Evolutionary conservation across 2,113 vertebrate species (phyloP).

Genomic region (Engraulis encrasicolus): DNA sequence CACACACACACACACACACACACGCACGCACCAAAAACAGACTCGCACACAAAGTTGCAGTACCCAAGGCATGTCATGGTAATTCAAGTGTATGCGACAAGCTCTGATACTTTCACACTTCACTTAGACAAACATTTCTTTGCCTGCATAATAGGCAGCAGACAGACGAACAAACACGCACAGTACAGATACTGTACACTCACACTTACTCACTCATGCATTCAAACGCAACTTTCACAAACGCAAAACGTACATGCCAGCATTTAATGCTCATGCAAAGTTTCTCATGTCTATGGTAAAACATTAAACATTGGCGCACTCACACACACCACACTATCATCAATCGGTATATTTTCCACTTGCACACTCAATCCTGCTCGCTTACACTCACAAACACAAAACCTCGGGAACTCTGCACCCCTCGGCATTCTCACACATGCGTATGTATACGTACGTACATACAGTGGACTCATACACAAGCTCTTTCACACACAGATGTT

Average conservation of each 20-base stretch:
- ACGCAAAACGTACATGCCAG: background rate
- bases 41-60: background rate
- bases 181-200: too few species aligned
- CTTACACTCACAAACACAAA: background rate
- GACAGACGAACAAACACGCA: background rate
- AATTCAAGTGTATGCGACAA: background rate
- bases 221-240: background rate
- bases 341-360: background rate
- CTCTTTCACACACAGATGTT: background rate
- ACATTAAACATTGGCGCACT: background rate
- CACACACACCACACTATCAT: background rate
- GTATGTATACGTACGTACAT: too few species aligned
- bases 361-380: background rate
- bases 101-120: background rate
- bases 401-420: slow-evolving; percentile 3
- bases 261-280: background rate
- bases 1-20: background rate
- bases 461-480: background rate
- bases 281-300: too few species aligned
- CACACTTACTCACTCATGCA: background rate
- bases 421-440: background rate
- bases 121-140: background rate
- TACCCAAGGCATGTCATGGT: background rate
- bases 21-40: background rate
- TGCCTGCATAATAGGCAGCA: background rate